Base-by-base conservation (phyloP, 2,888 invertebrate genomes). In the Thyatira batis region DNA sequence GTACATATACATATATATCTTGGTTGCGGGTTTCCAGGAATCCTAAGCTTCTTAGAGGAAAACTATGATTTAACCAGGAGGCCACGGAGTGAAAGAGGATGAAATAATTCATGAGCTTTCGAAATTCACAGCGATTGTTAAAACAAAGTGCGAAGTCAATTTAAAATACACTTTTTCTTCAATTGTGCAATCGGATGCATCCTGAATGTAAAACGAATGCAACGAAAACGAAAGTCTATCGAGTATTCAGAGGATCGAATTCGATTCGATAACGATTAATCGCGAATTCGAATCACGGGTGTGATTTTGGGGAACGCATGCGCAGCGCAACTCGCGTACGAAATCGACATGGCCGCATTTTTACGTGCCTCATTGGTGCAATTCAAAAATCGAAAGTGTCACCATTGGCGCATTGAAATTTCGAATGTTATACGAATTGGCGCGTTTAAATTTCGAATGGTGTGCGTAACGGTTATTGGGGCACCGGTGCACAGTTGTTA, bases 201-300 rank as follows among this genome's bases (percentile, higher is more conserved):
- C 59, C 52, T 60, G 78, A 79, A 82, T 80, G 73, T 73, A 69
- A 75, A 70, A 71, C 70, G 67, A 65, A 65, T 52, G 52, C 66
- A 72, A 66, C 65, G 83, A 86, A 89, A 89, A 79, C 70, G 88
- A 89, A 89, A 89, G 87, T 82, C 67, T 65, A 81, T 80, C 67
- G 64, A 65, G 61, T 65, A 75, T 71, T 73, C 67, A 57, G 63
- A 68, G 64, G 61, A 67, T 65, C 60, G 61, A 59, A 51, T 54
- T 54, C 55, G 55, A 58, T 61, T 69, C 69, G 63, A 65, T 70
- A 69, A 72, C 68, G 57, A 64, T 59, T 62, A 57, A 74, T 78
- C 67, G 66, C 55, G 62, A 66, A 85, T 84, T 82, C 85, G 69
- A 65, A 56, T 54, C 81, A 77, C 80, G 82, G 56, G 46, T 58